Evolutionary conservation across 2,888 invertebrate genomes (phyloP), one percentile per base, ranked within the genome.

Genomic region (Protodeltote pygarga): DNA sequence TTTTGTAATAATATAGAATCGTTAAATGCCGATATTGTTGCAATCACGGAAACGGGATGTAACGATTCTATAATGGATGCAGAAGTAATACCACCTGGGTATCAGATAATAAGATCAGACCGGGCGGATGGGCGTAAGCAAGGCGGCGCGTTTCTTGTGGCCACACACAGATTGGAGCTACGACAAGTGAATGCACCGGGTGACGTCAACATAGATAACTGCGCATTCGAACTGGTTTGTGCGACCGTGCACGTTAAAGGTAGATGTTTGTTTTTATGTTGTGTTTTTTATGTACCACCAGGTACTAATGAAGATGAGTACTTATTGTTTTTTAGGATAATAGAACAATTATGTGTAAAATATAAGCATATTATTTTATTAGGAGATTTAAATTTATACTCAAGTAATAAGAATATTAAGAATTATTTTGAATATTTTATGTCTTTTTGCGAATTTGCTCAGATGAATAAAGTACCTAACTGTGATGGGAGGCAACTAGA

Each of bases 201-300:
- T 34, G 10, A 33, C 33, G 23, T 33, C 20, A 33, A 14, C 21
- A 8, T 33, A 8, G 33, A 33, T 11, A 23, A 13, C 23, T 33
- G 33, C 20, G 8, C 21, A 2, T 42, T 34, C 15, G 42, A 34
- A 28, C 2, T 42, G 5, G n/a, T 34, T 21, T 5, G 23, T 6
- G 11, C 15, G 13, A 34, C 21, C 2, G 42, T 34, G 8, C 10
- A 42, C 15, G 4, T 17, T 5, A 28, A 23, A 16, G 19, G 14
- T 16, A 34, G 15, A n/a, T 42, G 11, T 25, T 17, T 34, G 9
- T 34, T 34, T 15, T 39, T 31, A 5, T 37, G 20, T 16, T 42
- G 42, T 16, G 42, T 42, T 11, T 16, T 34, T 15, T 42, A 42
- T 6, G 23, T 42, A 5, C 42, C 42, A 3, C 42, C 42, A 6